Conservation (phyloP, 2,888 invertebrate species). For the Rapana venosa region DNA sequence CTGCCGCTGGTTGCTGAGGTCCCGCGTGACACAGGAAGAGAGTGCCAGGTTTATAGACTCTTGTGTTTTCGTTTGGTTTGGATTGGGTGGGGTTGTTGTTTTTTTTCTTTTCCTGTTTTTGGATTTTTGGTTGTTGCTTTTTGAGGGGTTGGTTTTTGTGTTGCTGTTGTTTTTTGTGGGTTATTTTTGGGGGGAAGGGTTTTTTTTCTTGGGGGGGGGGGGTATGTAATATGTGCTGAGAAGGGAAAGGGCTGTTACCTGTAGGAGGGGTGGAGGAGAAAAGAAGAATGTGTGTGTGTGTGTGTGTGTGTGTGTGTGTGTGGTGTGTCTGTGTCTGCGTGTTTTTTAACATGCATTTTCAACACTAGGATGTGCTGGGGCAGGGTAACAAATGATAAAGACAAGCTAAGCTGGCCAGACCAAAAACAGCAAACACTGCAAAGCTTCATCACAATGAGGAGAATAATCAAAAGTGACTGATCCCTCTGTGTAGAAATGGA, state of each 20-base stretch:
- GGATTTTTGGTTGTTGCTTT: neutral
- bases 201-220: neutral
- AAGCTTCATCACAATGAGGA: too few relatives aligned
- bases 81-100: neutral
- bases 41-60: too few relatives aligned
- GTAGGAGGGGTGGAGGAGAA: neutral
- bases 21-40: too few relatives aligned
- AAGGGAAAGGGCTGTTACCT: neutral
- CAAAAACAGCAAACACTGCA: too few relatives aligned
- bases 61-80: neutral
- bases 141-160: neutral
- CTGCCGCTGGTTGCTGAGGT: constrained; percentile 88
- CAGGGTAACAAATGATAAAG: too few relatives aligned
- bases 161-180: neutral
- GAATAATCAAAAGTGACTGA: too few relatives aligned
- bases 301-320: neutral
- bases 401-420: too few relatives aligned
- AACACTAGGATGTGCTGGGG: too few relatives aligned
- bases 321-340: too few relatives aligned
- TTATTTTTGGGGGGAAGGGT: neutral
- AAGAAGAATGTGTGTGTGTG: neutral
- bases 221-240: neutral
- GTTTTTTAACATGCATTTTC: too few relatives aligned
- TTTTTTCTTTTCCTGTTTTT: too few relatives aligned
- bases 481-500: too few relatives aligned